Base-by-base conservation (phyloP, 2,888 invertebrate genomes). In the Drosophila limbata region DNA sequence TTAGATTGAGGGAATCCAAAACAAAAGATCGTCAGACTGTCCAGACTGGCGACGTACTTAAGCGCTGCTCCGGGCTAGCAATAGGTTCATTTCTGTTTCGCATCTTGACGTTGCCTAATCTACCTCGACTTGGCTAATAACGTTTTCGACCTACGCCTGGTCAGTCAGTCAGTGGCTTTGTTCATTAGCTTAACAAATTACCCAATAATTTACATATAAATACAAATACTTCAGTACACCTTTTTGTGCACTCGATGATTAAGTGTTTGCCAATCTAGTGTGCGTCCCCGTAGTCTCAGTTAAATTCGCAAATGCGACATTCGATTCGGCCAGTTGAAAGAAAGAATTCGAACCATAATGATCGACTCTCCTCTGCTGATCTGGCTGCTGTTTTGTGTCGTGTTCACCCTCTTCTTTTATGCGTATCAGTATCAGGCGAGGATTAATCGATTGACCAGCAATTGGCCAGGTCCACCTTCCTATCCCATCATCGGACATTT, bases 401-500 rank as follows among this genome's bases (percentile, higher is more conserved):
- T 82, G 11, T 8, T 51, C 19, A 19, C 47, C 1, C 82, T 64
- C 31, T 42, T 84, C 6, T n/a, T 64, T 0, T 59, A 73, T 21
- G 62, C 62, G 25, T 51, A 60, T 53, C 62, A 61, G 31, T 50
- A 63, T 15, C 84, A 84, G 47, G 50, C 45, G 33, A 68, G 73
- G 6, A 55, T 89, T 1, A 78, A 85, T 57, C 70, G 73, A 1
- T 40, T 84, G 8, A 85, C 84, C 17, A 64, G 60, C 48, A 85
- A 77, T 8, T 85, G 84, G 84, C 84, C 84, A 1, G 68, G 50
- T 0, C 89, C 84, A 4, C 73, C 70, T 3, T 55, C 70, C 0
- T 15, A 66, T 53, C 89, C 89, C 1, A 53, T 89, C 0, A 69
- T 85, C 21, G 84, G 84, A 0, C 87, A 85, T 40, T 37, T 85